Conservation (phyloP, 2,113 vertebrate species). For the Paramisgurnus dabryanus region DNA sequence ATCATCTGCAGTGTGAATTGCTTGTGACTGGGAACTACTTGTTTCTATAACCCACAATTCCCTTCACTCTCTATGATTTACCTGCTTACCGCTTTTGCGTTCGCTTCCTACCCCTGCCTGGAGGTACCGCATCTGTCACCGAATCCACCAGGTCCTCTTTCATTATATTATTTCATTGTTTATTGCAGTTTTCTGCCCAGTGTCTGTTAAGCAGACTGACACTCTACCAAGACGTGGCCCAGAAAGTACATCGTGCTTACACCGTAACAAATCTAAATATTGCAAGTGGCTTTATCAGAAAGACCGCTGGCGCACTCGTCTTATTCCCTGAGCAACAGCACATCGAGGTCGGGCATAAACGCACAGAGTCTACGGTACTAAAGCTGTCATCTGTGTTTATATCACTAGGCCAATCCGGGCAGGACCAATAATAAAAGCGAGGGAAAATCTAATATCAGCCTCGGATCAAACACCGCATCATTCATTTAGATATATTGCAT, state of each 20-base stretch:
- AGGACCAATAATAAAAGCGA: conserved; percentile 52
- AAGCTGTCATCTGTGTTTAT: conserved; percentile 62
- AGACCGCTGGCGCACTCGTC: conserved; percentile 45
- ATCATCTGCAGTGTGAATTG: conserved; percentile 78
- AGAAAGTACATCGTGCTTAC: conserved; percentile 43
- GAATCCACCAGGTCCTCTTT: conserved; percentile 50
- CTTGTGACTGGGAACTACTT: conserved; percentile 72
- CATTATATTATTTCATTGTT: conserved; percentile 54
- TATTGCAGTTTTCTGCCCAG: conserved; percentile 11
- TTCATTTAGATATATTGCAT: conserved; percentile 51
- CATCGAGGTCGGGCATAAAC: conserved; percentile 65
- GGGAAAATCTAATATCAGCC: conserved; percentile 62
- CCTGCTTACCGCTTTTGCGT: conserved; percentile 35
- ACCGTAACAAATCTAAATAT: conserved; percentile 64
- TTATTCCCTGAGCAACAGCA: conserved; percentile 67
- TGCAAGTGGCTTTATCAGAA: conserved; percentile 52
- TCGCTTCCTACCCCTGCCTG: conserved; percentile 19
- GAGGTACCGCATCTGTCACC: conserved; percentile 30
- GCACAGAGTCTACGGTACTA: conserved; percentile 60
- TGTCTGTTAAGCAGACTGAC: conserved; percentile 37
- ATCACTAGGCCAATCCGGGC: conserved; percentile 57
- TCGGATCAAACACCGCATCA: conserved; percentile 42
- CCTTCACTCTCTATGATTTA: conserved; percentile 68
- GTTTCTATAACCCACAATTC: conserved; percentile 71
- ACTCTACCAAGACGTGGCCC: conserved; percentile 22